Evolutionary conservation across 2,888 invertebrate genomes (phyloP).

Genomic region (Podotricha telesiphe): DNA sequence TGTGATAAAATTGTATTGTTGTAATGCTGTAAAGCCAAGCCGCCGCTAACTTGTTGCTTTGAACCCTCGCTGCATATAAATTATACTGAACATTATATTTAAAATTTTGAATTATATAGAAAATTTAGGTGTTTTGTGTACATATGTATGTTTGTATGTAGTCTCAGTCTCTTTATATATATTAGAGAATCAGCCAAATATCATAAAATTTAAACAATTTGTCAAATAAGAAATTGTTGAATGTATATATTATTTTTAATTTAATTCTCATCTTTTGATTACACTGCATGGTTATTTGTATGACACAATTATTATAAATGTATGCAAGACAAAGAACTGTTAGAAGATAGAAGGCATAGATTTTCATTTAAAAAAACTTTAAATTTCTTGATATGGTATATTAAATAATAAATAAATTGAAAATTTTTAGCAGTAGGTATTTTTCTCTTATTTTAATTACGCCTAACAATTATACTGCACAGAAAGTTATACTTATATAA

Average conservation of each 20-base stretch:
- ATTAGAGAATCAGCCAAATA: not conserved
- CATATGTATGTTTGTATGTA: slow-evolving; percentile 31
- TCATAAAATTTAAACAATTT: not conserved
- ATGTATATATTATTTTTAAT: slow-evolving; percentile 16
- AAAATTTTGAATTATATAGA: slow-evolving; percentile 24
- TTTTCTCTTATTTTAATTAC: not conserved
- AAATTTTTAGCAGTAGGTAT: not conserved
- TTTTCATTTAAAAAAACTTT: not conserved
- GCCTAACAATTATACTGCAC: not conserved
- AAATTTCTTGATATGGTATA: not conserved
- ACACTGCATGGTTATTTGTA: not conserved
- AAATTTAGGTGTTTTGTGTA: slow-evolving; percentile 29
- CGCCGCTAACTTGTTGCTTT: slow-evolving; percentile 59
- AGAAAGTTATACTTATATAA: not conserved
- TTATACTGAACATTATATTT: slow-evolving; percentile 17
- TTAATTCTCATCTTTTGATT: slow-evolving; percentile 10
- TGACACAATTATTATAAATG: not conserved
- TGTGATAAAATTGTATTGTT: slow-evolving; percentile 37
- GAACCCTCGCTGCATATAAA: slow-evolving; percentile 12
- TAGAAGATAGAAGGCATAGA: not conserved
- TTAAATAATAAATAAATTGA: not conserved
- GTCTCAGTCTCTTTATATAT: slow-evolving; percentile 1
- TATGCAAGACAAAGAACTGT: not conserved
- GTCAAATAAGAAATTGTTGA: not conserved
- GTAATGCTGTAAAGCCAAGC: slow-evolving; percentile 45